Conservation (phyloP, 64 coral and sea anemone species). For the Stylophora pistillata region DNA sequence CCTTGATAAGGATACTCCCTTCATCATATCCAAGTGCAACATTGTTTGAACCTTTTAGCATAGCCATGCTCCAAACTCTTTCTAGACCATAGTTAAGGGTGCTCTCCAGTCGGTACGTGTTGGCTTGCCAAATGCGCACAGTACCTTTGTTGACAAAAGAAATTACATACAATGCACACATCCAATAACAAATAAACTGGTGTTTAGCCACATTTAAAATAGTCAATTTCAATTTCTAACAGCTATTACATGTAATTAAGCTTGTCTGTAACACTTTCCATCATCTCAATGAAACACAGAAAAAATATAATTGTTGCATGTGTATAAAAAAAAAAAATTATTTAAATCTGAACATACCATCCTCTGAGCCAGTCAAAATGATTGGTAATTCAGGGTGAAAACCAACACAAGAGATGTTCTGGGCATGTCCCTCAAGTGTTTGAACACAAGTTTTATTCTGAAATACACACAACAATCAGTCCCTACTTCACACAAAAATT, state of each 20-base stretch:
- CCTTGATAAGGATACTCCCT: constrained; percentile 99
- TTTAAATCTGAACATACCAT: constrained; percentile 60
- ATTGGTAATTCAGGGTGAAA: constrained; percentile 99
- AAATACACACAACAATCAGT: neutral
- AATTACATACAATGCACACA: too few relatives aligned
- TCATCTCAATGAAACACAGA: too few relatives aligned
- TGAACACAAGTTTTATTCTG: constrained; percentile 99
- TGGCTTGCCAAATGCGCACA: constrained; percentile 99
- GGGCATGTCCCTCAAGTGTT: constrained; percentile 97
- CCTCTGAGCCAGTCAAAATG: constrained; percentile 95
- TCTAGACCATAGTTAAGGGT: constrained; percentile 98
- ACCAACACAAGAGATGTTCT: constrained; percentile 99
- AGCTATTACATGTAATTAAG: too few relatives aligned
- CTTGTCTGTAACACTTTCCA: too few relatives aligned
- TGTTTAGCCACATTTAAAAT: too few relatives aligned
- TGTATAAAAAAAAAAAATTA: neutral
- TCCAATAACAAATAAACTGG: too few relatives aligned
- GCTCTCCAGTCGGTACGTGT: constrained; percentile 94
- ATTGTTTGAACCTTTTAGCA: constrained; percentile 96
- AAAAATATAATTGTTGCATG: too few relatives aligned
- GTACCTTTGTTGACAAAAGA: constrained; percentile 62
- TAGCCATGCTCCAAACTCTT: constrained; percentile 94
- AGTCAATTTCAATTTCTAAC: too few relatives aligned
- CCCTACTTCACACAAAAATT: too few relatives aligned
- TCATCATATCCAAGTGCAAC: constrained; percentile 98